phyloP scores from a whole-genome alignment of 2,797 vertebrate species.

The Intellagama lesueurii region DNA sequence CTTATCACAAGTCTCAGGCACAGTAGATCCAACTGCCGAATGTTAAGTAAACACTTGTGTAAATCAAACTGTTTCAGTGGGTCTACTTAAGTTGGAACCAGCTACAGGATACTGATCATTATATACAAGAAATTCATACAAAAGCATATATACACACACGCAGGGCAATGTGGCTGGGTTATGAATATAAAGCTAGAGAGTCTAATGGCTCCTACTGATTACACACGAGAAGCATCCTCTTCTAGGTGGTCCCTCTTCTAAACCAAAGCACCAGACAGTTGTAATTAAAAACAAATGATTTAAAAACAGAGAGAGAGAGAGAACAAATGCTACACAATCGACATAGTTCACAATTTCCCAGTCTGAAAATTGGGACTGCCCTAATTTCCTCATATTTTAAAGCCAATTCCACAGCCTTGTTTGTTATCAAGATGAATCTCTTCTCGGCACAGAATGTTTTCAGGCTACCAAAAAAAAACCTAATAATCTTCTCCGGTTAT shows the following conservation, averaged over 20 bases:
- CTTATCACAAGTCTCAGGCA: not conserved
- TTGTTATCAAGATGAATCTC: constrained; percentile 37
- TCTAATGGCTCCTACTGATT: constrained; percentile 15
- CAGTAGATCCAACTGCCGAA: too few species aligned
- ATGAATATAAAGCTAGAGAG: constrained; percentile 12
- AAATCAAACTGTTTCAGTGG: too few species aligned
- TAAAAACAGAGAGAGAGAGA: not conserved
- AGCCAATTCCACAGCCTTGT: constrained; percentile 28
- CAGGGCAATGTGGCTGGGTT: not conserved
- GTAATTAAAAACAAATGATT: constrained; percentile 69
- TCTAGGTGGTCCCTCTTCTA: constrained; percentile 60
- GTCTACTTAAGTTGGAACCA: too few species aligned
- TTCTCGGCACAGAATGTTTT: constrained; percentile 9
- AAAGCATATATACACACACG: not conserved
- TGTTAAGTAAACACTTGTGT: too few species aligned
- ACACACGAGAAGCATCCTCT: constrained; percentile 45
- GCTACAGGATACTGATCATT: too few species aligned
- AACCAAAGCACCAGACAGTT: constrained; percentile 32
- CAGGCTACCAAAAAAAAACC: not conserved
- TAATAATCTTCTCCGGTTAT: not conserved
- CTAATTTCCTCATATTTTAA: constrained; percentile 23
- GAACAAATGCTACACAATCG: not conserved
- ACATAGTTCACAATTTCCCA: not conserved
- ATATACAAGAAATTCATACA: not conserved
- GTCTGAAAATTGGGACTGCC: constrained; percentile 19